A percentile compares a stretch with the other conserved stretches of the same genome.
These are phyloP conservation scores for Andrena minutula DNA, from an alignment of 2,888 invertebrate species.

Conservation along the genomic window DNA sequence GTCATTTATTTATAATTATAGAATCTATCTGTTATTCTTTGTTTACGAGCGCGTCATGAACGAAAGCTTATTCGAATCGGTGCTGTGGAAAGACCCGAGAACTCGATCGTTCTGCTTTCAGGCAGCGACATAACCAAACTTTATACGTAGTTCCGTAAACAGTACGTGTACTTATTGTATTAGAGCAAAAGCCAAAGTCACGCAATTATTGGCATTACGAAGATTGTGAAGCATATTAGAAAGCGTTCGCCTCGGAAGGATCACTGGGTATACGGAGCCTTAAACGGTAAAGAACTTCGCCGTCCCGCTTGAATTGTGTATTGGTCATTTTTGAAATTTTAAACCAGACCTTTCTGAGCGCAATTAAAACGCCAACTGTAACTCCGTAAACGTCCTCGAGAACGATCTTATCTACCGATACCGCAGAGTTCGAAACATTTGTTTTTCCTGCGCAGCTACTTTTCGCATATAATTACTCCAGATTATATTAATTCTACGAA, in stretches of 20 bases:
- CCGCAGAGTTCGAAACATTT: constrained; percentile 46
- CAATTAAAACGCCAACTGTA: constrained; percentile 74
- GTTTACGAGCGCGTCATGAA: neutral
- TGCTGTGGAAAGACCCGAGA: constrained; percentile 24
- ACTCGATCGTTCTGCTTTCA: constrained; percentile 75
- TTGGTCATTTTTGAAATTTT: constrained; percentile 84
- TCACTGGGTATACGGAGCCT: constrained; percentile 59
- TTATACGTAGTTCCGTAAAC: constrained; percentile 67
- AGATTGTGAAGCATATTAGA: constrained; percentile 16
- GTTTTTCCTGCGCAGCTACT: constrained; percentile 40
- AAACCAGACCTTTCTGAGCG: constrained; percentile 76
- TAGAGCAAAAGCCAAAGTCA: constrained; percentile 15
- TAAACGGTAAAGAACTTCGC: constrained; percentile 60
- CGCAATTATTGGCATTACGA: constrained; percentile 11
- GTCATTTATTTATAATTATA: constrained; percentile 5
- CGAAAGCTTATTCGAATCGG: constrained; percentile 29
- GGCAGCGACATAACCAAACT: constrained; percentile 80
- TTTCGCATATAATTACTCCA: constrained; percentile 55
- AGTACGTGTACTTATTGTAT: constrained; percentile 41
- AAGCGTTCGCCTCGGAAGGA: constrained; percentile 12
- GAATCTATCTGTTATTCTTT: neutral
- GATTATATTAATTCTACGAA: constrained; percentile 71
- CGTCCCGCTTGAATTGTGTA: constrained; percentile 83
- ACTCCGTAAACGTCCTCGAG: constrained; percentile 8
- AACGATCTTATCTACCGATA: constrained; percentile 2